These are phyloP conservation scores for Tortricodes alternella DNA, from an alignment of 2,888 invertebrate genomes.

Conservation along the genomic window DNA sequence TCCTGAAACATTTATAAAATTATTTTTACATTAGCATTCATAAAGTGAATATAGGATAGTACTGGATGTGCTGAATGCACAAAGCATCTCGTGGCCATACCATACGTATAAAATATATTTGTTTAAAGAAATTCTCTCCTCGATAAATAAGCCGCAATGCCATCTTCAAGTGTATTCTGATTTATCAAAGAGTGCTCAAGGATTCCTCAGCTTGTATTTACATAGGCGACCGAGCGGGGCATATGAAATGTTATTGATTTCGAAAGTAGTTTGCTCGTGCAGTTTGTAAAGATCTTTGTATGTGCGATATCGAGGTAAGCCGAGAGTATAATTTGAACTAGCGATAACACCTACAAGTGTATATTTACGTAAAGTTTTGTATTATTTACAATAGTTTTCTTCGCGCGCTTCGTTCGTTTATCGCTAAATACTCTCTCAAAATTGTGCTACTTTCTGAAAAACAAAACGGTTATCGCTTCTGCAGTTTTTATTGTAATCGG, in stretches of 20 bases:
- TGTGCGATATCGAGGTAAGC: constrained; percentile 19
- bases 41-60: too few species aligned
- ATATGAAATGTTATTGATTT: constrained; percentile 56
- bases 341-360: constrained; percentile 3
- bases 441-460: too few species aligned
- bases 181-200: constrained; percentile 51
- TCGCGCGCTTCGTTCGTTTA: neutral
- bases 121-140: constrained; percentile 42
- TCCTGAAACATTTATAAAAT: too few species aligned
- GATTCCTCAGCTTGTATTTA: constrained; percentile 49
- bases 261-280: constrained; percentile 40
- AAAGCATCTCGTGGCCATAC: neutral
- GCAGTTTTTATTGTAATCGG: too few species aligned
- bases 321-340: neutral
- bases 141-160: constrained; percentile 42
- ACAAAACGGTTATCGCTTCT: too few species aligned
- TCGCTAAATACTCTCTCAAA: too few species aligned
- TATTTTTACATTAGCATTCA: too few species aligned
- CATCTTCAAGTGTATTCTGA: constrained; percentile 54
- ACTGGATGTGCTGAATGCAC: neutral
- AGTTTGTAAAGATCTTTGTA: constrained; percentile 29
- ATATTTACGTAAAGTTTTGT: too few species aligned
- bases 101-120: constrained; percentile 33
- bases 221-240: constrained; percentile 43
- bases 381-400: neutral